Base-by-base conservation (phyloP, 2,113 vertebrate genomes). In the Halichoerus grypus region DNA sequence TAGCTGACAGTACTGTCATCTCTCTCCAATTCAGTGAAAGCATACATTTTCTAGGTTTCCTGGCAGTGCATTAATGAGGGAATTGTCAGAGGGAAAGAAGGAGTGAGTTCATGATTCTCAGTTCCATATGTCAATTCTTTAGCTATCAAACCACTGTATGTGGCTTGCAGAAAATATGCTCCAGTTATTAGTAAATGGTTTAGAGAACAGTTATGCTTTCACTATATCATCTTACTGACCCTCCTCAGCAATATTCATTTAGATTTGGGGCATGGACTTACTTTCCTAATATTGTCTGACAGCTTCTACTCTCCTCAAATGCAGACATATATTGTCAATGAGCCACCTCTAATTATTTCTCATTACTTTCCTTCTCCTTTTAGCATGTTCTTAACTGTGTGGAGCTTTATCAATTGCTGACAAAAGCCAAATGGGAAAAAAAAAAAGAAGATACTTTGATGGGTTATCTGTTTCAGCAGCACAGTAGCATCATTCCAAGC, bases 61-160 rank as follows among this genome's bases (percentile, higher is more conserved):
- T 98, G 97, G 90, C 97, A 97, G 96, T 96, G 97, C 97, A 96
- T 98, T 98, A 98, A 98, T 97, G 97, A 98, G 97, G 51, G 77
- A 97, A 98, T 98, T 97, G 95, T 98, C 98, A 98, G 94, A 97
- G 97, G 94, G 67, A 95, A 98, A 95, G 96, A 93, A 96, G 80
- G 65, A 97, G 57, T 65, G 88, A 92, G 96, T 95, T 98, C 95
- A 89, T 96, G 95, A 95, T 95, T 96, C 55, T 95, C 85, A 84
- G 84, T 95, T 97, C 97, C 98, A 96, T 97, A 97, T 98, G 97
- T 97, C 94, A 97, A 3, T 96, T 81, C 90, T 95, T 97, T 77
- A 97, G 90, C 94, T 95, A 87, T 88, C 97, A 82, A 69, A 71
- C 92, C 91, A 95, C 88, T 74, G 84, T 67, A 97, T 95, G 95